Conservation (phyloP, 35 echinoderm and acorn worm genomes). For the Ophiothrix spiculata region DNA sequence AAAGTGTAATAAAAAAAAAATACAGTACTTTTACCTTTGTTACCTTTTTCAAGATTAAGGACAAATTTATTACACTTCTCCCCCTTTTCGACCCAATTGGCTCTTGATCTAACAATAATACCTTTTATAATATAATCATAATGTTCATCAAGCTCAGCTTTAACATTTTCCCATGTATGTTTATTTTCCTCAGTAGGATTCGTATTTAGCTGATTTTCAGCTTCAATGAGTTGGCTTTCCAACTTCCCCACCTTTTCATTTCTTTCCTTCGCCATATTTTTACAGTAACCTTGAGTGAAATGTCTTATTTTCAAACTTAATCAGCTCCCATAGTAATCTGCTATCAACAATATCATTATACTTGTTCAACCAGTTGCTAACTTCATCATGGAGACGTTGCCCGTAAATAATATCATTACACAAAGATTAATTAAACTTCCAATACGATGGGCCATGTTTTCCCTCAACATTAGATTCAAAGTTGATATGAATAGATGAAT, state of each 20-base stretch:
- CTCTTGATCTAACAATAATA: conserved; percentile 19
- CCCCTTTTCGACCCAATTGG: conserved; percentile 13
- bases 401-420: neutral
- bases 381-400: neutral
- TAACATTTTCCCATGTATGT: neutral
- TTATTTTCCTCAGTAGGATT: neutral
- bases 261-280: neutral
- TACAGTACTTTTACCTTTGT: neutral
- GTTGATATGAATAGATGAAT: neutral
- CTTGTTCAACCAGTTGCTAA: neutral
- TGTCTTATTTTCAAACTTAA: conserved; percentile 7
- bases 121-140: conserved; percentile 10
- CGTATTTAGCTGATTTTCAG: neutral
- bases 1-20: too few relatives aligned
- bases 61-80: conserved; percentile 13
- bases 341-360: conserved; percentile 13
- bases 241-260: neutral
- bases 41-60: conserved; percentile 7
- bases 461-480: neutral
- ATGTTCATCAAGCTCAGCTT: neutral
- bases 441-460: conserved; percentile 1
- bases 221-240: neutral
- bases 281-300: neutral
- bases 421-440: neutral
- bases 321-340: neutral